Evolutionary conservation across 2,888 invertebrate species (phyloP).

Genomic region (Boloria euphrosyne): DNA sequence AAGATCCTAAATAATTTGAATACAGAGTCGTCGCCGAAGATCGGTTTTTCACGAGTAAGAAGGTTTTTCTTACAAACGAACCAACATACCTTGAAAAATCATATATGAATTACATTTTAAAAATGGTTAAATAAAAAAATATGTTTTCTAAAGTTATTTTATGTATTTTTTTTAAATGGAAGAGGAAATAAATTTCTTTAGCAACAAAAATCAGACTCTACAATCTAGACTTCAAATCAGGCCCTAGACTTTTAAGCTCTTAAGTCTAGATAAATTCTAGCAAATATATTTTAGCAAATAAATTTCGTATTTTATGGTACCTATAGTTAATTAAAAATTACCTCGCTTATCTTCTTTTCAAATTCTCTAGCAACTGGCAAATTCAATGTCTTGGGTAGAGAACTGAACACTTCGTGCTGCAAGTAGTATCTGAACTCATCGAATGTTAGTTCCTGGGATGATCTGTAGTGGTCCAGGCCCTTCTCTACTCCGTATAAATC

Average conservation of each 20-base stretch:
- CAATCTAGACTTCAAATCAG: too few species aligned
- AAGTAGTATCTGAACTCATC: constrained; percentile 89
- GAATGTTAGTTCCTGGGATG: constrained; percentile 86
- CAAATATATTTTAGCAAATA: not conserved
- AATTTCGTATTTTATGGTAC: not conserved
- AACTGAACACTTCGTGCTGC: constrained; percentile 87
- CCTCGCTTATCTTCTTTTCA: constrained; percentile 87
- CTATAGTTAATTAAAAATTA: constrained; percentile 47
- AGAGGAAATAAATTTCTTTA: too few species aligned
- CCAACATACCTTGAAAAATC: constrained; percentile 85
- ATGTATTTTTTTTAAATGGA: too few species aligned
- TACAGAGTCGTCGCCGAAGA: constrained; percentile 85
- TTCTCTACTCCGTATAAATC: constrained; percentile 91
- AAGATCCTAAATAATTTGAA: constrained; percentile 90
- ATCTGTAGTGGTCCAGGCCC: constrained; percentile 89
- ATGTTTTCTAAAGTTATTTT: not conserved
- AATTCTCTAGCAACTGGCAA: constrained; percentile 82
- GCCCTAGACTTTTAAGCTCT: too few species aligned
- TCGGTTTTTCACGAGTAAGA: constrained; percentile 81
- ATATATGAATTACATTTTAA: too few species aligned
- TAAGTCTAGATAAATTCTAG: too few species aligned
- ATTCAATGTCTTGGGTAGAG: constrained; percentile 83
- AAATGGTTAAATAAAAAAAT: not conserved
- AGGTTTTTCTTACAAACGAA: constrained; percentile 87
- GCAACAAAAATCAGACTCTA: too few species aligned